Percentiles rank a stretch among this genome's conserved stretches.
Evolutionary conservation across 2,113 vertebrate species (phyloP).

Genomic region (Perca fluviatilis): DNA sequence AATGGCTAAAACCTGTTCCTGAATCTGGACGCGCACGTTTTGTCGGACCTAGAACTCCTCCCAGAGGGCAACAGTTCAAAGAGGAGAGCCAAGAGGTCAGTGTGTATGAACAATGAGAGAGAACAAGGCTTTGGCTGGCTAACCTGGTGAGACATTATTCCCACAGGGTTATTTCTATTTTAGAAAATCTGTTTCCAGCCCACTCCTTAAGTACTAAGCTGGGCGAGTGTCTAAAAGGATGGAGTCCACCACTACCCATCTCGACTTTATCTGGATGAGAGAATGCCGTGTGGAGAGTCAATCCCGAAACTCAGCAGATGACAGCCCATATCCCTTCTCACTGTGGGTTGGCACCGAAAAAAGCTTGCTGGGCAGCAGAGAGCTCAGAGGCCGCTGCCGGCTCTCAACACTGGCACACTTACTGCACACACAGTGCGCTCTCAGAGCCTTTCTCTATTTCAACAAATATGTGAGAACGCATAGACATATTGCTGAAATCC

Average conservation of each 20-base stretch:
- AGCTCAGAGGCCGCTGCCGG: neutral
- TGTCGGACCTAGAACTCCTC: too few relatives aligned
- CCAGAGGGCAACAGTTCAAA: too few relatives aligned
- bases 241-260: neutral
- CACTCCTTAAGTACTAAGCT: neutral
- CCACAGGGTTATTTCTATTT: neutral
- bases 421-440: too few relatives aligned
- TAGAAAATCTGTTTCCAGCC: neutral
- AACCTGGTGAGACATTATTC: neutral
- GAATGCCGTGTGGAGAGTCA: neutral
- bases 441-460: neutral
- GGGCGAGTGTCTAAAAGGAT: neutral
- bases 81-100: too few relatives aligned
- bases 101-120: neutral
- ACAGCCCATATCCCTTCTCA: neutral
- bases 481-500: neutral
- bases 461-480: neutral
- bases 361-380: neutral
- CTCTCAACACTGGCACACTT: neutral
- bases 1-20: too few relatives aligned
- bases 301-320: constrained; percentile 7
- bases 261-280: neutral
- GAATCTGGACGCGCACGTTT: too few relatives aligned
- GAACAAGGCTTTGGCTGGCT: neutral
- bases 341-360: neutral